Evolutionary conservation across 2,888 invertebrate species (phyloP).

Genomic region (Protonemura montana): DNA sequence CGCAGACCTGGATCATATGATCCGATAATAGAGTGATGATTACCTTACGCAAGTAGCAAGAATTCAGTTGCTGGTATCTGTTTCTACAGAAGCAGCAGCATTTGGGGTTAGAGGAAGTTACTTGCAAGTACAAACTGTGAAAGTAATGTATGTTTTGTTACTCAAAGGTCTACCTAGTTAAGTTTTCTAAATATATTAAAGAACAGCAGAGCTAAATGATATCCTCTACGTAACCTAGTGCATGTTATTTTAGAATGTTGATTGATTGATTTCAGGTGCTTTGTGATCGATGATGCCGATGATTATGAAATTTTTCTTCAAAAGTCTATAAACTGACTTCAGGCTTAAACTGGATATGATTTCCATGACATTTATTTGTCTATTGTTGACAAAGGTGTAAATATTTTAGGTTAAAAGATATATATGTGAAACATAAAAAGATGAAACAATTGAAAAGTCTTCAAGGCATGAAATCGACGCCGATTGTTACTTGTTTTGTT

Average conservation of each 20-base stretch:
- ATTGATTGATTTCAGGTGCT: not conserved
- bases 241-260: not conserved
- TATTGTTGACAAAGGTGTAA: too few relatives aligned
- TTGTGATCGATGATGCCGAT: not conserved
- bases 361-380: not conserved
- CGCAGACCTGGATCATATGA: too few relatives aligned
- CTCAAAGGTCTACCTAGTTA: not conserved
- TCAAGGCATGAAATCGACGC: too few relatives aligned
- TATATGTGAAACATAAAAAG: too few relatives aligned
- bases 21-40: too few relatives aligned
- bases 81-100: not conserved
- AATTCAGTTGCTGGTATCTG: too few relatives aligned
- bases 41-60: too few relatives aligned
- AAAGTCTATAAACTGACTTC: not conserved
- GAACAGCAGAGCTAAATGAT: too few relatives aligned
- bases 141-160: not conserved
- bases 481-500: too few relatives aligned
- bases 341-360: not conserved
- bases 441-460: too few relatives aligned
- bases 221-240: not conserved
- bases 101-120: not conserved
- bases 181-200: not conserved
- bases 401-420: too few relatives aligned
- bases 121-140: conserved; percentile 7
- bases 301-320: not conserved